Evolutionary conservation across 2,113 vertebrate genomes (phyloP), one percentile per base, ranked within the genome.

Genomic region (Brevimyrus niger): DNA sequence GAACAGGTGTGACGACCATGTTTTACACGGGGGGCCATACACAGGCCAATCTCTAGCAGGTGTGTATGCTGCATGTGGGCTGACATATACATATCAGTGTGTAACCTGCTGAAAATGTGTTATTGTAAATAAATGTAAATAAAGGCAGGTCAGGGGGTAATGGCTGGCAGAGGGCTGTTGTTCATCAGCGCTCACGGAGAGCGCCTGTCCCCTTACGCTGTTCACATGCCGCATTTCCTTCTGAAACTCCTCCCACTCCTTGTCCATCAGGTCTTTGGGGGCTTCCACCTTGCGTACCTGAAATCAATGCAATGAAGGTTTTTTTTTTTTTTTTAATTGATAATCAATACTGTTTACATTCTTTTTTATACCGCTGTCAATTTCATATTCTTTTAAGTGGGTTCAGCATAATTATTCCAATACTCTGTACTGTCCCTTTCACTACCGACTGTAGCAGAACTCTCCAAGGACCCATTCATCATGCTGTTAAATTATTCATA

Each of bases 241-340:
- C 87, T 99, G 98, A 93, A 99, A 99, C 93, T 99, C 98, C 92
- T 99, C 98, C 98, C 98, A 99, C 92, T 99, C 98, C 92, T 98
- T 99, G 94, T 99, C 97, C 98, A 99, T 97, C 38, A 98, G 97
- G 91, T 99, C 98, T 91, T 98, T 98, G 0, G 98, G 98, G 23
- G 98, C 97, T 86, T 99, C 98, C 1, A 99, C 98, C 58, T 99
- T 98, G 51, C 98, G 97, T 27, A 99, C 98, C 95, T 96, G 91
- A 46, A 87, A 89, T 58, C 86, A 87, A 5, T 65, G 58, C 58
- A 65, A 65, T 27, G n/a, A 65, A 8, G 23, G 7, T 23, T 61
- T 61, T 53, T 51, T 51, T 51, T 53, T 61, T n/a, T 2, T 2
- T n/a, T n/a, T n/a, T n/a, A n/a, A 11, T 3, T 65, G 3, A 65